Percentiles rank a stretch among this genome's conserved stretches.
Evolutionary conservation across 2,113 vertebrate genomes (phyloP).

Genomic region (Poeciliopsis occidentalis): DNA sequence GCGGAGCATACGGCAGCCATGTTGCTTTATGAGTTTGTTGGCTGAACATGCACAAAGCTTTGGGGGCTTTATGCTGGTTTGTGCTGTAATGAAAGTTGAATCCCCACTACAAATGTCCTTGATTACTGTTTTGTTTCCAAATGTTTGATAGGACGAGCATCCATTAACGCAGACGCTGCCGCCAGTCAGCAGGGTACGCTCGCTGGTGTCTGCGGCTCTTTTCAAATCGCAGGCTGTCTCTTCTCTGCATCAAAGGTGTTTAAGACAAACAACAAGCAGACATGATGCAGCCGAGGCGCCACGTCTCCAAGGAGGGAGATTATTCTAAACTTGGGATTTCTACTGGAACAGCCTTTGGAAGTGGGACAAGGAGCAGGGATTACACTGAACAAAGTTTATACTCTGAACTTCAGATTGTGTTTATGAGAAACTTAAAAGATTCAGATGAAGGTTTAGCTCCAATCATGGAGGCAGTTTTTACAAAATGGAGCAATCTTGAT

Average conservation of each 20-base stretch:
- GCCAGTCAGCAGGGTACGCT: constrained; percentile 50
- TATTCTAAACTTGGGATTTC: constrained; percentile 59
- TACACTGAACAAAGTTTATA: constrained; percentile 45
- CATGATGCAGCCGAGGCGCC: constrained; percentile 42
- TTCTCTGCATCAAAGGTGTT: constrained; percentile 76
- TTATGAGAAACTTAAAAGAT: too few species aligned
- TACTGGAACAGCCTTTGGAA: constrained; percentile 27
- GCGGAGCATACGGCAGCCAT: constrained; percentile 68
- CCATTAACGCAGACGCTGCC: constrained; percentile 57
- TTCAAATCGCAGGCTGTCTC: constrained; percentile 71
- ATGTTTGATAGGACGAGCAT: constrained; percentile 72
- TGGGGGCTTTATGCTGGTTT: constrained; percentile 60
- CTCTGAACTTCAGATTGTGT: constrained; percentile 18
- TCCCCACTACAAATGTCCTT: constrained; percentile 74
- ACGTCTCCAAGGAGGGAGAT: constrained; percentile 56
- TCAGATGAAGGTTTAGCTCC: too few species aligned
- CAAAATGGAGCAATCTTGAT: too few species aligned
- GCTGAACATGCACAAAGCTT: constrained; percentile 51
- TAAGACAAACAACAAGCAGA: constrained; percentile 72
- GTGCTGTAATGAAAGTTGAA: constrained; percentile 68
- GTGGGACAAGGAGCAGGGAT: constrained; percentile 40
- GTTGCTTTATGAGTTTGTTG: constrained; percentile 74
- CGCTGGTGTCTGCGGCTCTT: constrained; percentile 56
- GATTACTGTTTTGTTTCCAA: constrained; percentile 73
- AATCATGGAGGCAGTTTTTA: too few species aligned